phyloP scores from a whole-genome alignment of 2,113 vertebrate genomes.

The Notechis scutatus region DNA sequence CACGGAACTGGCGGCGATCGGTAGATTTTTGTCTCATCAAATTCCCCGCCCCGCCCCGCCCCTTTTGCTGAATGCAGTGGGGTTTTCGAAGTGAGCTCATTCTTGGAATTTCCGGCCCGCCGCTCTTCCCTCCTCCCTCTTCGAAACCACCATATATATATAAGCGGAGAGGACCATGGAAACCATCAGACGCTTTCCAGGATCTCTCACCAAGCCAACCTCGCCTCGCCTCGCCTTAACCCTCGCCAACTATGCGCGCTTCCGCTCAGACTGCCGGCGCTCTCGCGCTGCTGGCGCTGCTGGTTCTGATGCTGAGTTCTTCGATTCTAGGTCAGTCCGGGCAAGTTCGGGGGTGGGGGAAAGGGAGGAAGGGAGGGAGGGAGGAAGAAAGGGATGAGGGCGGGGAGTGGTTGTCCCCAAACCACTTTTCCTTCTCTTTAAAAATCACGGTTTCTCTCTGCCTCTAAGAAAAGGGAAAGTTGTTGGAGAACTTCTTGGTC shows the following conservation, averaged over 20 bases:
- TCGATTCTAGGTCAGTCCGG: not conserved
- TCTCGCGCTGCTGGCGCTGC: not conserved
- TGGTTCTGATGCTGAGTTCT: not conserved
- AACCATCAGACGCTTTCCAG: not conserved
- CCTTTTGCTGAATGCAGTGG: not conserved
- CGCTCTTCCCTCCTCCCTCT: not conserved
- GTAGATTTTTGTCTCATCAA: not conserved
- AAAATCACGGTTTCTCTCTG: not conserved
- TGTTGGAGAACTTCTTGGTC: not conserved
- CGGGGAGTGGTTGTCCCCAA: not conserved
- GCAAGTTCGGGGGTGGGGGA: not conserved
- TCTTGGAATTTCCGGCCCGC: not conserved
- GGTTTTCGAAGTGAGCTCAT: not conserved
- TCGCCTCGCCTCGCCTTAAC: not conserved
- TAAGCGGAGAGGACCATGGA: not conserved
- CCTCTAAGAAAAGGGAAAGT: not conserved
- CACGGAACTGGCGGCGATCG: not conserved
- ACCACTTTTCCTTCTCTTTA: not conserved
- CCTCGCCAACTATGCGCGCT: not conserved
- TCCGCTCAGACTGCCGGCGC: not conserved
- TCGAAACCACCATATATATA: not conserved
- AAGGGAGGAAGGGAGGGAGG: no score
- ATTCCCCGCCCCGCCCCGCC: not conserved
- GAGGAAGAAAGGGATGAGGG: not conserved
- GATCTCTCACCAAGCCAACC: not conserved